Evolutionary conservation across 1,140 invertebrate genomes (phyloP).

Genomic region (Lasioglossum baleicum): DNA sequence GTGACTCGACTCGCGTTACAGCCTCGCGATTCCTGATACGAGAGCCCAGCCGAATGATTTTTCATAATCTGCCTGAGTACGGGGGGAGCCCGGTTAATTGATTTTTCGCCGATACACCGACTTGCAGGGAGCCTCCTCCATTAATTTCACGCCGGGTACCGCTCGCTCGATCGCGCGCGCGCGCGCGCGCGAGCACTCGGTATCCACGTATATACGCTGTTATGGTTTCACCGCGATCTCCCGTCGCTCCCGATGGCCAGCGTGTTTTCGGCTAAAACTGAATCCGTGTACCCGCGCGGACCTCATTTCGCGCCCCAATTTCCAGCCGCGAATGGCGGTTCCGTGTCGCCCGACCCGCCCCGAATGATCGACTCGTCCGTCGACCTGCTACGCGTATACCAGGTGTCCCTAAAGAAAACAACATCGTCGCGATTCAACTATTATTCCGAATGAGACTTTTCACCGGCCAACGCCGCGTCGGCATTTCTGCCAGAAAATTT

Average conservation of each 20-base stretch:
- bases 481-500: too few species aligned
- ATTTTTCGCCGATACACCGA: slow-evolving; percentile 23
- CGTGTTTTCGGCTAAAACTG: slow-evolving; percentile 18
- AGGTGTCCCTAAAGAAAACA: too few species aligned
- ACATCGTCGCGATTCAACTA: neutral
- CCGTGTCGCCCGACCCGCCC: slow-evolving; percentile 20
- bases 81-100: slow-evolving; percentile 2
- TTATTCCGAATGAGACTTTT: neutral
- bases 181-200: slow-evolving; percentile 6
- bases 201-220: neutral
- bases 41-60: slow-evolving; percentile 11
- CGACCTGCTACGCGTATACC: too few species aligned
- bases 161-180: neutral
- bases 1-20: slow-evolving; percentile 31
- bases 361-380: slow-evolving; percentile 16
- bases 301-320: slow-evolving; percentile 27
- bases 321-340: slow-evolving; percentile 31
- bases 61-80: slow-evolving; percentile 17
- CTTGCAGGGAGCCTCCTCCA: neutral
- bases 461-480: too few species aligned
- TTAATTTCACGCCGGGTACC: slow-evolving; percentile 12
- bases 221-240: neutral
- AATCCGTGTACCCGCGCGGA: slow-evolving; percentile 5
- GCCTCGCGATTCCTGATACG: neutral
- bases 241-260: neutral